phyloP scores from a whole-genome alignment of 2,113 vertebrate genomes.

The Anhinga anhinga region DNA sequence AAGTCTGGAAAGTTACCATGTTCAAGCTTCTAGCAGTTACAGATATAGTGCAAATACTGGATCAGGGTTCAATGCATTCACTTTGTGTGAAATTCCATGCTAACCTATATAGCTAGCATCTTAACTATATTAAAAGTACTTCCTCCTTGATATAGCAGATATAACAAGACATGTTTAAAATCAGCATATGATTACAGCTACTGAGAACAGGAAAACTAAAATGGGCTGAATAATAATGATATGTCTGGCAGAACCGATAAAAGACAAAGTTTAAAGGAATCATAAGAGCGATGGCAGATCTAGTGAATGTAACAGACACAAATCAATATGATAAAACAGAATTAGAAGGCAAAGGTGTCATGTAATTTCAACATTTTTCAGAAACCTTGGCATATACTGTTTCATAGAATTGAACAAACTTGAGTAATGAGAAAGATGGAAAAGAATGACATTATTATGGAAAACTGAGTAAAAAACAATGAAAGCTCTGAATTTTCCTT shows the following conservation, averaged over 20 bases:
- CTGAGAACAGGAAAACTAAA: background rate
- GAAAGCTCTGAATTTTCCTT: background rate
- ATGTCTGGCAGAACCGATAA: background rate
- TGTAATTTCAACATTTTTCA: background rate
- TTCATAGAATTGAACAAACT: background rate
- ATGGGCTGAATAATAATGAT: background rate
- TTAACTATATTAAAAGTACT: background rate
- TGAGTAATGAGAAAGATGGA: background rate
- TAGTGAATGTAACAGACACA: background rate
- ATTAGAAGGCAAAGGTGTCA: background rate
- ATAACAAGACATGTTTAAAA: background rate
- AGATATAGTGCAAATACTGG: background rate
- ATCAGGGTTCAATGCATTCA: background rate
- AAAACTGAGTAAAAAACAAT: background rate
- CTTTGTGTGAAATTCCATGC: background rate
- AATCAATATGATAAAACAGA: background rate
- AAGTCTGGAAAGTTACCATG: background rate
- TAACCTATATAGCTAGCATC: background rate
- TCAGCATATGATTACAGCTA: background rate
- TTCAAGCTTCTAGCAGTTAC: background rate
- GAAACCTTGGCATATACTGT: background rate
- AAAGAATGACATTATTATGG: background rate
- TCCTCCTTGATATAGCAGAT: background rate
- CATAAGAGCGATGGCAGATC: background rate
- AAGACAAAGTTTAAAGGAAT: slow-evolving; percentile 16